Evolutionary conservation across 2,113 vertebrate species (phyloP), one percentile per base, ranked within the genome.

Genomic region (Periophthalmodon schlosseri): DNA sequence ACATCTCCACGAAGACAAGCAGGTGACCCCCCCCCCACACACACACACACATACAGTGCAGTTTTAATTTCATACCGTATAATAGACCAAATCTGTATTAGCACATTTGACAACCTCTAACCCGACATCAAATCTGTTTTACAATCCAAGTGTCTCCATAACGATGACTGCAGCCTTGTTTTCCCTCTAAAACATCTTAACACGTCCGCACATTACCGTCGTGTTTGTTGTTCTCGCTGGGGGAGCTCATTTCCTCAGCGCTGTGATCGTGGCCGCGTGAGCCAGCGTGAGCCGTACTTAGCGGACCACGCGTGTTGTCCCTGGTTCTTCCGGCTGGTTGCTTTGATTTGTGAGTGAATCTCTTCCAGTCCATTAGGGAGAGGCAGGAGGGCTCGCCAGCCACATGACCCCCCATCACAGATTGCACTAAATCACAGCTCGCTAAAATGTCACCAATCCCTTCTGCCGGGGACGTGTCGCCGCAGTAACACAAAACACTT

Each of bases 281-380:
- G 52, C 20, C 52, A 3, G 8, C n/a, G 52, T 56, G 57, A 60
- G 12, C 12, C 57, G 13, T 28, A 60, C 23, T 60, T 60, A 60
- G 44, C 57, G 46, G 69, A 46, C 46, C 52, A 24, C 13, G 63
- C 5, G 20, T 7, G 28, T 65, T 75, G 73, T 69, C 83, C 72
- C 70, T 72, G 74, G 39, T 58, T 69, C 78, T 84, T 88, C 78
- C 6, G 46, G 68, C 77, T 84, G 70, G 77, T 84, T 84, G 84
- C 87, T 83, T 84, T 89, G 84, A 88, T 85, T 89, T 82, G 82
- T 0, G 68, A 80, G 70, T 70, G 79, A 88, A 86, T 88, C 72
- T 83, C 72, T 88, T 88, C 80, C 81, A 81, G 77, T 84, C 89
- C 84, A 87, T 89, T 91, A 87, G 81, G 78, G 87, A 71, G 70